Evolutionary conservation across 92 coral and sea anemone species (phyloP).

Genomic region (Phenganax marumi): DNA sequence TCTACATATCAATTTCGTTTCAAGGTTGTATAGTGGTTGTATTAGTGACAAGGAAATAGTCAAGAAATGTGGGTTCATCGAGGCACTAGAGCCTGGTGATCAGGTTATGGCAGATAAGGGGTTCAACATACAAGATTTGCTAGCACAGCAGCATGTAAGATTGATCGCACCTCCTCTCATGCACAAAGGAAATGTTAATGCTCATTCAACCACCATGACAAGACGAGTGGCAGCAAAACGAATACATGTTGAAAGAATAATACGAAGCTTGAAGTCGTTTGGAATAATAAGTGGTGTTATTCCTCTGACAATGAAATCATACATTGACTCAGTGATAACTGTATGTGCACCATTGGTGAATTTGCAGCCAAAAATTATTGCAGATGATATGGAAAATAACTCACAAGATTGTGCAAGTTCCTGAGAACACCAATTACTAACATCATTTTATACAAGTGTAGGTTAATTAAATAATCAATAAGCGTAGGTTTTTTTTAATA

Average conservation of each 20-base stretch:
- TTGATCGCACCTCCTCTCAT: conserved; percentile 61
- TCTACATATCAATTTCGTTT: conserved; percentile 58
- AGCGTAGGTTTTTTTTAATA: no score
- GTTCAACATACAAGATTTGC: conserved; percentile 48
- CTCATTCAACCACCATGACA: conserved; percentile 46
- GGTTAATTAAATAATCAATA: no score
- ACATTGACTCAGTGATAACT: conserved; percentile 19
- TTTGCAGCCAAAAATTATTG: conserved; percentile 26
- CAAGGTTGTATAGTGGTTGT: conserved; percentile 59
- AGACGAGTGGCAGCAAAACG: conserved; percentile 46
- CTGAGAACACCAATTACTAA: no score
- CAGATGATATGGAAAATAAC: background rate
- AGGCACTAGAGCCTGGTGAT: conserved; percentile 52
- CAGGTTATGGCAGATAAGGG: conserved; percentile 61
- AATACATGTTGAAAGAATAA: conserved; percentile 26
- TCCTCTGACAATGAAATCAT: background rate
- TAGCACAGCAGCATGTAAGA: conserved; percentile 38
- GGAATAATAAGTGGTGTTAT: background rate
- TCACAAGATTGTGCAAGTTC: no score
- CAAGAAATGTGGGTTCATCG: conserved; percentile 53
- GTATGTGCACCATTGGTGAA: conserved; percentile 27
- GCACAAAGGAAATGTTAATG: conserved; percentile 38
- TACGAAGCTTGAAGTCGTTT: conserved; percentile 10
- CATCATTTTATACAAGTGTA: no score
- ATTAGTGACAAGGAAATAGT: conserved; percentile 59